phyloP scores from a whole-genome alignment of 1,140 invertebrate genomes.

The Acyrthosiphon pisum region DNA sequence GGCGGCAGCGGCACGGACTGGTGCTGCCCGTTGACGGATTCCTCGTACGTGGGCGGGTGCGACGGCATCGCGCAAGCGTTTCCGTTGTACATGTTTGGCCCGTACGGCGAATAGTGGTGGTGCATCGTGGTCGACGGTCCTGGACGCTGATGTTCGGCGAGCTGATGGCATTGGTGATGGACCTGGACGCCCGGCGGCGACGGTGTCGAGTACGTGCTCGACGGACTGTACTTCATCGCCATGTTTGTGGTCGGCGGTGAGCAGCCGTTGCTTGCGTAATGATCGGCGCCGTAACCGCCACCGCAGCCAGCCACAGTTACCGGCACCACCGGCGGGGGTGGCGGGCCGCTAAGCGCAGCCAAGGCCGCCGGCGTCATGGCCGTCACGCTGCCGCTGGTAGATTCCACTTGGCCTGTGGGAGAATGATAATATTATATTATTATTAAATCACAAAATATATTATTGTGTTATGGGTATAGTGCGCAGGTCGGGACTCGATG shows the following conservation, averaged over 20 bases:
- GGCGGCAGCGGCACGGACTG: background rate
- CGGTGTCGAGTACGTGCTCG: conserved; percentile 29
- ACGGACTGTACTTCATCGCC: conserved; percentile 19
- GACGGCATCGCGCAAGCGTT: background rate
- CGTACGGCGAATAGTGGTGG: conserved; percentile 19
- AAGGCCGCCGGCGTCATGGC: conserved; percentile 1
- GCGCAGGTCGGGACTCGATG: background rate
- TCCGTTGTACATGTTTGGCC: conserved; percentile 3
- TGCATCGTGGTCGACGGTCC: conserved; percentile 45
- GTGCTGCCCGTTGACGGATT: conserved; percentile 30
- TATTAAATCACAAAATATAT: too few species aligned
- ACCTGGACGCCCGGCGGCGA: background rate
- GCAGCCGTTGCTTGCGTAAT: conserved; percentile 24
- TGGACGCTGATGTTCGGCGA: conserved; percentile 22
- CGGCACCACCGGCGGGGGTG: background rate
- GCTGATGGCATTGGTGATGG: background rate
- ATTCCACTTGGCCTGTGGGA: conserved; percentile 32
- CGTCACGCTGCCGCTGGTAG: conserved; percentile 19
- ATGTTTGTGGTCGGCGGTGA: background rate
- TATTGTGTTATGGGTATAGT: background rate
- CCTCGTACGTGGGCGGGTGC: conserved; percentile 39
- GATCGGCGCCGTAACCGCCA: background rate
- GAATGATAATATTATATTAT: background rate
- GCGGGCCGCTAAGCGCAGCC: background rate
- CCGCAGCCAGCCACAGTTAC: background rate